Evolutionary conservation across 2,797 vertebrate species (phyloP), one percentile per base, ranked within the genome.

Genomic region (Petrocephalus schoutedeni): DNA sequence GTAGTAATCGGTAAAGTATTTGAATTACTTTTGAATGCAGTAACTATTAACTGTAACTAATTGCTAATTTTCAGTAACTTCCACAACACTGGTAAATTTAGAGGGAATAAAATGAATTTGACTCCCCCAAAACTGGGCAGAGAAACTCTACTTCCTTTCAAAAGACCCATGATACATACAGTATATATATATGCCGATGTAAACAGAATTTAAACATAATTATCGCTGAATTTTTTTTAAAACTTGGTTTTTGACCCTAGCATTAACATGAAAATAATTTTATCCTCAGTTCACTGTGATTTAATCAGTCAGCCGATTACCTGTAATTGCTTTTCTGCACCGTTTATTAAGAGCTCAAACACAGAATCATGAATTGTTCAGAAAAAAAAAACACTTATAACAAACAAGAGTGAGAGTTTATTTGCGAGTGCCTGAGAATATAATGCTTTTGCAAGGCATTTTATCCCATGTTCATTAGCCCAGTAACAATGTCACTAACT

Each of bases 391-490:
- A 32, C 16, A 54, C 0, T 1, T 61, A 32, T 19, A n/a, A n/a
- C 57, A 64, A 87, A 16, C 45, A 83, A 83, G 49, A 83, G 54
- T 54, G n/a, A 1, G 28, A 36, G 53, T 59, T 82, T 82, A 82
- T 56, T 87, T 56, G 56, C 28, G 32, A 59, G 54, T 19, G 32
- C 19, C 53, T 7, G 21, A 28, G 2, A 56, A 85, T 59, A 10
- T 1, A 21, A 58, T 64, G 85, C 85, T 53, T 67, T 86, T 58
- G 21, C 36, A 86, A 57, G n/a, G 56, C 84, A 41, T 58, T 86
- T 86, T 86, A 36, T 16, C 16, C 7, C 12, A 45, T 28, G 19
- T 86, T 86, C 85, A 86, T 86, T 86, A 86, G 85, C 58, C 85
- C 57, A 67, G 41, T 64, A 86, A 86, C 59, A 45, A 5, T 45